Evolutionary conservation across 1,140 invertebrate genomes (phyloP), one percentile per base, ranked within the genome.

Genomic region (Euura lappo): DNA sequence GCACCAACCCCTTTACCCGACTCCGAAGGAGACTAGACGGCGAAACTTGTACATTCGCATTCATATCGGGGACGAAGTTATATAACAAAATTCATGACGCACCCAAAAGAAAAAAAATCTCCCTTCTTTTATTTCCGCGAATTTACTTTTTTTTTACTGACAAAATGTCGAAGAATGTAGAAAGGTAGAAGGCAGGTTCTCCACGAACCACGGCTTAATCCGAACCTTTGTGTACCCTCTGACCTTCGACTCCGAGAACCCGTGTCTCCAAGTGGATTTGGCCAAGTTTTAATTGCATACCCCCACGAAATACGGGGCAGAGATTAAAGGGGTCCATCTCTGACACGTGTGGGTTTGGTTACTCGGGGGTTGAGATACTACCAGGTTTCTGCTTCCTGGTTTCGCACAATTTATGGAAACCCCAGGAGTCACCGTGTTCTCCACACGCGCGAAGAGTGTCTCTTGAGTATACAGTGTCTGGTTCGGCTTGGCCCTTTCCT

Each of bases 261-360:
- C 28, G 28, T 28, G 28, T 28, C 28, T 28, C 28, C 28, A 28
- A 1, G 51, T 60, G 51, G 51, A 60, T 11, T 60, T 60, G 51
- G 13, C 51, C 51, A 60, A 60, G 51, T 60, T 60, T 60, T 60
- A 60, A 60, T 60, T 60, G 51, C 51, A n/a, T 60, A n/a, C 13
- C 51, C 51, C 13, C 28, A n/a, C 51, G 51, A 60, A 60, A 5
- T 60, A 60, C 51, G 51, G 51, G 51, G 13, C 8, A 5, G 51
- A 5, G 51, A 60, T 60, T 60, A 60, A 60, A 60, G 51, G 51
- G 8, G 51, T 60, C 51, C 13, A 60, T 60, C 51, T 60, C 51
- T 60, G 3, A n/a, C 51, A 60, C 51, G 51, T 60, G 51, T 60
- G 51, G 51, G 51, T 60, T 28, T 28, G 28, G 13, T 60, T n/a